A percentile compares a stretch with the other conserved stretches of the same genome.
These are phyloP conservation scores for Temnothorax nylanderi DNA, from an alignment of 1,140 invertebrate species.

Conservation along the genomic window DNA sequence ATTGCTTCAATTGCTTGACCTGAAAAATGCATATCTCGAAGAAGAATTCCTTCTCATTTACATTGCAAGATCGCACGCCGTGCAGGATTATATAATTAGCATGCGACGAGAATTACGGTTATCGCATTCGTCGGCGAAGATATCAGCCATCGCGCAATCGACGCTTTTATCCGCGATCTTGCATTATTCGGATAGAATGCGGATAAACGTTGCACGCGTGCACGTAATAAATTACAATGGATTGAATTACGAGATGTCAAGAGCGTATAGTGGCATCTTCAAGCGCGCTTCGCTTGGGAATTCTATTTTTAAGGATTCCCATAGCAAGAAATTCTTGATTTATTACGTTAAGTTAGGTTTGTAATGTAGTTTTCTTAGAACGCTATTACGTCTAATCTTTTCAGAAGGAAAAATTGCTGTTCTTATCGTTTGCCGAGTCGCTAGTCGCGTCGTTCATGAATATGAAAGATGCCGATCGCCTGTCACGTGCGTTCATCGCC, in stretches of 20 bases:
- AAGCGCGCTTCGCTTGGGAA: neutral
- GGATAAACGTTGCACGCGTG: constrained; percentile 7
- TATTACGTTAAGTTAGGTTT: neutral
- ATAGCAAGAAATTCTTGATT: neutral
- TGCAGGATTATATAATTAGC: constrained; percentile 40
- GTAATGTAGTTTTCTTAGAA: neutral
- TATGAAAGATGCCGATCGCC: neutral
- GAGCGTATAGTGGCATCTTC: neutral
- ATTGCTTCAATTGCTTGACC: constrained; percentile 69
- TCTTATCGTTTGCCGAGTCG: neutral
- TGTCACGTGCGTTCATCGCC: neutral
- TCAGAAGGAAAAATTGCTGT: neutral
- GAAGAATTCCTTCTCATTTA: neutral
- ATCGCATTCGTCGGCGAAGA: neutral
- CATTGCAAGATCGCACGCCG: neutral
- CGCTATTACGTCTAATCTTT: neutral
- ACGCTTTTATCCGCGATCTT: constrained; percentile 20
- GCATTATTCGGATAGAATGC: constrained; percentile 17
- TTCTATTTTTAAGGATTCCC: constrained; percentile 5
- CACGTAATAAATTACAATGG: neutral
- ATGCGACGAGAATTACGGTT: constrained; percentile 17
- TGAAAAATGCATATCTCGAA: constrained; percentile 46
- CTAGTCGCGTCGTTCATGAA: constrained; percentile 2
- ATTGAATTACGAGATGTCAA: constrained; percentile 26
- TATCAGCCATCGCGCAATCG: constrained; percentile 16